Evolutionary conservation across 2,113 vertebrate species (phyloP), one percentile per base, ranked within the genome.

Genomic region (Alouatta palliata): DNA sequence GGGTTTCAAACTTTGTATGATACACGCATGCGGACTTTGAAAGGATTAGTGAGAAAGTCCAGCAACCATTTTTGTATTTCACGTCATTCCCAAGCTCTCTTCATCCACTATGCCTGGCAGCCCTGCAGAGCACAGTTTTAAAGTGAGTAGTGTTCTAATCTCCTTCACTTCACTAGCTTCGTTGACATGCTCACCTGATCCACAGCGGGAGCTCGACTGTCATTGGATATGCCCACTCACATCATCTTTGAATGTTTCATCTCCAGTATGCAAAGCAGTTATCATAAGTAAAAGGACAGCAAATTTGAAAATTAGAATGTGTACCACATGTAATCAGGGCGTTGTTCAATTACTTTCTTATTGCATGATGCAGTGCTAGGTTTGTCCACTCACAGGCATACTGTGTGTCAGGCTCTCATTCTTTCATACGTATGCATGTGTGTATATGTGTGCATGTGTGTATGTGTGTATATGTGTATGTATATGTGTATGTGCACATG

Each of bases 401-500:
- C 66, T 52, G 9, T n/a, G 71, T 61, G 9, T 20, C 19, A 5
- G 2, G 2, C 43, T 73, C 52, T 37, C 32, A 32, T 47, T 58
- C 52, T 43, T 23, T 23, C 76, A 35, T 43, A 40, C 25, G 9
- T 43, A 12, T 76, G 14, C 40, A 13, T 49, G 13, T n/a, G 16
- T 30, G 16, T 35, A 1, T 66, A 3, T 66, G 12, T 25, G 2
- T 58, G n/a, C n/a, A n/a, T n/a, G 9, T 43, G 12, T 76, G 14
- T 40, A 13, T 49, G 13, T n/a, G 16, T 30, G 16, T 35, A 1
- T 66, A 3, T 66, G 12, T 25, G 2, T 58, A 13, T 61, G 0
- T 23, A 10, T 40, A 2, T 71, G n/a, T 35, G 5, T 52, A 23
- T 2, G 2, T 16, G 7, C 4, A 27, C 16, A 1, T 37, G 7